Conservation (phyloP, 2,113 vertebrate genomes). For the Mus musculus region GRCm39 chr12:119922001-119922500, state of each 20-base stretch:
- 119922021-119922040: not conserved
- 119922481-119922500: slow-evolving; percentile 13
- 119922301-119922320: not conserved
- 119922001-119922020: not conserved
- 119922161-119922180: not conserved
- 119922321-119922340: not conserved
- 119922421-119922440: slow-evolving; percentile 26
- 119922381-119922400: slow-evolving; percentile 5
- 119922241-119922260: not conserved
- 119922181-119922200: not conserved
- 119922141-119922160: not conserved
- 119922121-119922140: not conserved
- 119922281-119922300: not conserved
- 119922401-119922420: not conserved
- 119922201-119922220: not conserved
- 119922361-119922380: not conserved
- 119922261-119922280: not conserved
- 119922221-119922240: not conserved
- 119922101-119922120: slow-evolving; percentile 5
- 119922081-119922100: not conserved
- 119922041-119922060: not conserved
- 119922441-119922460: slow-evolving; percentile 3
- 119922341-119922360: not conserved
- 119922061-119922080: slow-evolving; percentile 4
- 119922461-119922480: not conserved